Evolutionary conservation across 1,140 invertebrate genomes (phyloP), one percentile per base, ranked within the genome.

Genomic region (Drosophila chauvacae): DNA sequence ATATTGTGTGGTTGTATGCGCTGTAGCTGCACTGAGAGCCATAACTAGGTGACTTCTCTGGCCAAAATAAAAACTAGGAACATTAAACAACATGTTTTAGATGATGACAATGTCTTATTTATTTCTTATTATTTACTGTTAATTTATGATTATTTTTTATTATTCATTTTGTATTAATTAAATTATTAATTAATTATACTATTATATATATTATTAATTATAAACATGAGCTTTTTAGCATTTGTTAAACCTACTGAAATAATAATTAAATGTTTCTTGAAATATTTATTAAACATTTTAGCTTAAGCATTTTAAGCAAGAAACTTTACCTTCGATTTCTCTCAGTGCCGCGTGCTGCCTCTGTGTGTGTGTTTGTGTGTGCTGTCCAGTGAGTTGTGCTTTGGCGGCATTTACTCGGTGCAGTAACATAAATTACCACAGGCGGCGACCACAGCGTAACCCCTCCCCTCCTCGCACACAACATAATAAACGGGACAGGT

Each of bases 361-460:
- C 6, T 50, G 53, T 59, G 48, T 60, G 41, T 7, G 5, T 42
- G n/a, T 18, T 39, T 44, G 57, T 62, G 57, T 72, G 57, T 78
- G 57, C 61, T 35, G 68, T 16, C 68, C 53, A 59, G 76, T 78
- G 76, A 78, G 76, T 77, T 86, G 82, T 83, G 80, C 84, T 87
- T 88, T 80, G 84, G 80, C 77, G 72, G 84, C 84, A 88, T 87
- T 87, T 87, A 87, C 84, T 88, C 82, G 84, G 84, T 87, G 84
- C 84, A 87, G 84, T 87, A 88, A 88, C 84, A 87, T 87, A 87
- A 87, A 87, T 87, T 87, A 87, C 84, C 84, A 65, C 84, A 83
- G 75, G 60, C 77, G 64, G 85, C 85, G 80, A 88, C 84, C 84
- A 77, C 84, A 85, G 55, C 35, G 77, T 68, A 61, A 33, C 55